Percentiles rank a stretch among this genome's conserved stretches.
Evolutionary conservation across 2,888 invertebrate genomes (phyloP).

Genomic region (Phortica okadai): DNA sequence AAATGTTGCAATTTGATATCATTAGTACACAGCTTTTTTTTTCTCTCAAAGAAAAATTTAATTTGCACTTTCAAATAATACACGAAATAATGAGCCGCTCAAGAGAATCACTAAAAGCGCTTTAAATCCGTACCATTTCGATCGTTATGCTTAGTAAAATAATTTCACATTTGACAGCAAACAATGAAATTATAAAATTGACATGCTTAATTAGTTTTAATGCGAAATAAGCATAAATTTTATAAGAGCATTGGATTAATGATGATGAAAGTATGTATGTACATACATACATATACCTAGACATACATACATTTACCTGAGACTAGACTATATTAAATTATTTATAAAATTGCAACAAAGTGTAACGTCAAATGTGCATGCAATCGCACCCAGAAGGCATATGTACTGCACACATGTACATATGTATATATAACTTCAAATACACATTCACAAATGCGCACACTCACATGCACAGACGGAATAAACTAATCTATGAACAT

Average conservation of each 20-base stretch:
- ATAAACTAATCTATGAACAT: no score
- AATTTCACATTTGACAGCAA: not conserved
- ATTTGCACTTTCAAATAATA: no score
- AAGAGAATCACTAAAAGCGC: no score
- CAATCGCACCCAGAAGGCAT: no score
- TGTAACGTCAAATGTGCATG: no score
- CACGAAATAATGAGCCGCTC: no score
- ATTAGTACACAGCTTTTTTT: no score
- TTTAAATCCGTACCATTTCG: no score
- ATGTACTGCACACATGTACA: not conserved
- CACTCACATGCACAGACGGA: not conserved
- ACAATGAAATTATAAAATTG: not conserved
- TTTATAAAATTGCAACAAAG: not conserved
- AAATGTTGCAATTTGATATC: conserved; percentile 36
- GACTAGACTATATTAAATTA: not conserved
- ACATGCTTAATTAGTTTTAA: conserved; percentile 21
- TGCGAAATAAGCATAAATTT: conserved; percentile 13
- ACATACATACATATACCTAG: no score
- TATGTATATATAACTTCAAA: not conserved
- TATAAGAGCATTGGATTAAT: not conserved
- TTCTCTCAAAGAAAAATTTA: no score
- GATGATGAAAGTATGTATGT: no score
- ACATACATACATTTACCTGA: not conserved
- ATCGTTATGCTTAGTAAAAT: no score
- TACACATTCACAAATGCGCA: not conserved